A percentile compares a stretch with the other conserved stretches of the same genome.
phyloP scores from a whole-genome alignment of 2,888 invertebrate genomes.

The Noctua fimbriata region DNA sequence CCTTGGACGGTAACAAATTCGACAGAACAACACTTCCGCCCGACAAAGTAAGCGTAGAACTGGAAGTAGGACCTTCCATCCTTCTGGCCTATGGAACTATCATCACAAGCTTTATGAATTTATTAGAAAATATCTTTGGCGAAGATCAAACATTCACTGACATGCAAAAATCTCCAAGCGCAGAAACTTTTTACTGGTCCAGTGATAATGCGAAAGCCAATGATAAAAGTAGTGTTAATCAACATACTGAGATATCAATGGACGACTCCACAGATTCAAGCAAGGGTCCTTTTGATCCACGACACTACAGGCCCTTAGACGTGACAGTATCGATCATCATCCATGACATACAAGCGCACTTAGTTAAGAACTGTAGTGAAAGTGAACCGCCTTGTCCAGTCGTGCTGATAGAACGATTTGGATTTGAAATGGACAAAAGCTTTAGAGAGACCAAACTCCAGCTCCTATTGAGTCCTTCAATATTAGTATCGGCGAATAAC shows the following conservation, averaged over 20 bases:
- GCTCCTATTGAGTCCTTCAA: conserved; percentile 96
- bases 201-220: conserved; percentile 83
- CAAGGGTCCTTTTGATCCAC: conserved; percentile 94
- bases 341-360: conserved; percentile 98
- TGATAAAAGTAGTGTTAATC: conserved; percentile 85
- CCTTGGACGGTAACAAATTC: conserved; percentile 93
- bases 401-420: conserved; percentile 96
- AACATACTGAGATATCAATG: conserved; percentile 90
- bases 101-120: conserved; percentile 96
- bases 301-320: conserved; percentile 96
- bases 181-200: conserved; percentile 83
- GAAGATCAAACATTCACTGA: conserved; percentile 98
- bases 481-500: conserved; percentile 94
- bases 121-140: conserved; percentile 99
- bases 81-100: conserved; percentile 97
- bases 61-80: conserved; percentile 98
- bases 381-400: conserved; percentile 98
- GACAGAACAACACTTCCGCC: conserved; percentile 96
- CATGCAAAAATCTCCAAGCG: conserved; percentile 93
- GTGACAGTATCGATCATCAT: conserved; percentile 98
- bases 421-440: conserved; percentile 99
- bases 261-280: conserved; percentile 92
- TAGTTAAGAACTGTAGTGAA: conserved; percentile 97
- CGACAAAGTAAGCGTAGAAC: conserved; percentile 97
- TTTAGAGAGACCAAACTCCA: conserved; percentile 98